Base-by-base conservation (phyloP, 2,888 invertebrate genomes). In the Eupithecia centaureata region DNA sequence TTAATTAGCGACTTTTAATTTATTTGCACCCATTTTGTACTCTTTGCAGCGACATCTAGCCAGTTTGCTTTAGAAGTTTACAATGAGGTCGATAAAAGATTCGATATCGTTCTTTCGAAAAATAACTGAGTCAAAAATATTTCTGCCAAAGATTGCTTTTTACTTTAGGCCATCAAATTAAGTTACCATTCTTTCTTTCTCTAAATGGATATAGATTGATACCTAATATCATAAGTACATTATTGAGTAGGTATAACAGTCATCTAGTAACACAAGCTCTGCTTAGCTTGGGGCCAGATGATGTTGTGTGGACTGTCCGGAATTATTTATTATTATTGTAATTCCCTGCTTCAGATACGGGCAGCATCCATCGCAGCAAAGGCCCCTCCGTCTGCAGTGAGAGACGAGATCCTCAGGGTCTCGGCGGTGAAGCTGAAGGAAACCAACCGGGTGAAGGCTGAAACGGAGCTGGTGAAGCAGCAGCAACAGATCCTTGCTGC, bases 401-500 rank as follows among this genome's bases (percentile, higher is more conserved):
- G 91, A 54, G 93, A 93, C 57, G 93, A 93, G 69, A 81, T 93
- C 51, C 78, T 93, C 0, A 74, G 93, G 8, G 90, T 92, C 2
- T 91, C 94, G 0, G 89, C 92, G 0, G 94, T 94, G 15, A 94
- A 94, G 72, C 82, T 94, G 54, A 90, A 94, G 65, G 95, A 95
- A 80, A 94, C 91, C 15, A 89, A 94, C 61, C 88, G 95, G 13
- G 94, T 95, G 65, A 94, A 94, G 77, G 86, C 94, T 0, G 95
- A 95, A 76, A 94, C 94, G 0, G 94, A 94, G 25, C 79, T 95
- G 4, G 92, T 95, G 52, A 91, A 93, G 54, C 94, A 95, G 63
- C 95, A 95, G 74, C 95, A 95, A 68, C 90, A 95, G 73, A 94
- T 95, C 56, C 78, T 95, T 56, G 94, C 94, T 10, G 84, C 91